These are phyloP conservation scores for Sylvia borin DNA, from an alignment of 2,797 vertebrate genomes.

Conservation along the genomic window DNA sequence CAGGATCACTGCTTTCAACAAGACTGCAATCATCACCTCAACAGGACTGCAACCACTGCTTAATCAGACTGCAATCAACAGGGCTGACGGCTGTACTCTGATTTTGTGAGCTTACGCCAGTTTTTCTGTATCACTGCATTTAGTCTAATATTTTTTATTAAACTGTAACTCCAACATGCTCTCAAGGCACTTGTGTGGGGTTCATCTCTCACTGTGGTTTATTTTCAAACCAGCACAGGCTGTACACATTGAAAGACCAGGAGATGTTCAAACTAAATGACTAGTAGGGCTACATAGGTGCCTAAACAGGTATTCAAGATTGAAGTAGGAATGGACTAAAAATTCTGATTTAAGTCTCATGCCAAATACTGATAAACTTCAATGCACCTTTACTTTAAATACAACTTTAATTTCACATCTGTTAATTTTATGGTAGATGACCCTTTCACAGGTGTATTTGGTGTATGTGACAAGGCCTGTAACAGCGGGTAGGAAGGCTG, in stretches of 20 bases:
- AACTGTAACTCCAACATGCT: neutral
- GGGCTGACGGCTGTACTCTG: rapidly evolving
- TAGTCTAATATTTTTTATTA: neutral
- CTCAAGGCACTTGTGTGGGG: neutral
- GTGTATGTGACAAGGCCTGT: neutral
- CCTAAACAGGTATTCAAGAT: neutral
- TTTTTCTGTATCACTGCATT: neutral
- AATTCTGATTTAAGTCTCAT: neutral
- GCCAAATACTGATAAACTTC: neutral
- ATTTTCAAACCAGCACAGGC: neutral
- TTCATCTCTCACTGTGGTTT: neutral
- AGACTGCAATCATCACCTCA: neutral
- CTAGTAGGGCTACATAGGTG: neutral
- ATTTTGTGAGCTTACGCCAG: neutral
- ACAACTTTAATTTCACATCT: neutral
- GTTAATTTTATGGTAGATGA: neutral
- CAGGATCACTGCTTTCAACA: neutral
- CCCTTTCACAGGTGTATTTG: neutral
- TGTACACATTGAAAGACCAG: neutral
- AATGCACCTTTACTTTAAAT: neutral
- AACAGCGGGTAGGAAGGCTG: neutral
- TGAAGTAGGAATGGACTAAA: neutral
- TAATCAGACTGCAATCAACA: neutral
- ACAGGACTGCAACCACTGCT: neutral
- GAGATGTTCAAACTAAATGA: neutral